These are phyloP conservation scores for Ceyx margarethae DNA, from an alignment of 2,113 vertebrate genomes.

Conservation along the genomic window DNA sequence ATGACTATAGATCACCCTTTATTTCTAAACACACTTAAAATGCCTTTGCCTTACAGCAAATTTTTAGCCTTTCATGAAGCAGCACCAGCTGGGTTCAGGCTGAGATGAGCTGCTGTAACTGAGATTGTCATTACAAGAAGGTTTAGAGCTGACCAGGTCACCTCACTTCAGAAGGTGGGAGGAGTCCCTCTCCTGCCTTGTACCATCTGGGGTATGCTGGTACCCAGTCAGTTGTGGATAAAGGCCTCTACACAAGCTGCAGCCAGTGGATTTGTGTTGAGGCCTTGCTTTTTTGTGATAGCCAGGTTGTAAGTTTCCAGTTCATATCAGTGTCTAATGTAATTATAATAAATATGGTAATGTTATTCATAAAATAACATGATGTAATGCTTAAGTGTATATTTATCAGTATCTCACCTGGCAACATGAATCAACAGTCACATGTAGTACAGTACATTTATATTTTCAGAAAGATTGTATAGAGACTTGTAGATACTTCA, in stretches of 20 bases:
- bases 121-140: rapidly evolving
- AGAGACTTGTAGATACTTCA: background rate
- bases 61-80: rapidly evolving
- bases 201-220: rapidly evolving
- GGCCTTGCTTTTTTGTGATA: background rate
- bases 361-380: background rate
- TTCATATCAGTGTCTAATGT: rapidly evolving
- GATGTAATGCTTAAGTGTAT: background rate
- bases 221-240: rapidly evolving
- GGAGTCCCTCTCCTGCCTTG: rapidly evolving
- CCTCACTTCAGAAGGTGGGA: rapidly evolving
- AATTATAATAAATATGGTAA: background rate
- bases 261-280: rapidly evolving
- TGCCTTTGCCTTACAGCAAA: background rate
- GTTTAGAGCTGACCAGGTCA: rapidly evolving
- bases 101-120: background rate
- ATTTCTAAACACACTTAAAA: rapidly evolving
- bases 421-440: background rate
- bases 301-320: background rate
- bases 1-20: background rate
- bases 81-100: background rate
- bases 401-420: background rate
- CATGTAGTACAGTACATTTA: background rate
- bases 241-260: rapidly evolving
- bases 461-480: background rate